Evolutionary conservation across 2,888 invertebrate genomes (phyloP).

Genomic region (Tenodera sinensis): DNA sequence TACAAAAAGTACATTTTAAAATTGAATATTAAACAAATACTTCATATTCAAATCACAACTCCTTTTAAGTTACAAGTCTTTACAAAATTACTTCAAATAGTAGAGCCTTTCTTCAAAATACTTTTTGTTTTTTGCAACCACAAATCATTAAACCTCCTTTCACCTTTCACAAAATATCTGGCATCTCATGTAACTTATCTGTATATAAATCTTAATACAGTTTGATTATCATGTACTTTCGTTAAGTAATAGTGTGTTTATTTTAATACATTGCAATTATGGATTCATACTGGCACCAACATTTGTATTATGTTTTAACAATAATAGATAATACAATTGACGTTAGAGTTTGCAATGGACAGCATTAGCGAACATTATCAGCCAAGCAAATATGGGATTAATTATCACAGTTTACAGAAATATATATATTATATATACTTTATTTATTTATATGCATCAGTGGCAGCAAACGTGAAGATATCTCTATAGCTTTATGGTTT

Average conservation of each 20-base stretch:
- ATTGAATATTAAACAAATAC: not conserved
- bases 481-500: not conserved
- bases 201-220: not conserved
- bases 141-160: not conserved
- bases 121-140: not conserved
- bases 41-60: not conserved
- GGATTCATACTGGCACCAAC: not conserved
- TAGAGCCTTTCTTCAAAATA: not conserved
- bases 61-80: not conserved
- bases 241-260: not conserved
- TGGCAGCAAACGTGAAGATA: not conserved
- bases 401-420: conserved; percentile 2
- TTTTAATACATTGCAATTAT: not conserved
- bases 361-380: not conserved
- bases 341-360: not conserved
- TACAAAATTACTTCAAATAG: not conserved
- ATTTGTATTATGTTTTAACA: not conserved
- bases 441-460: not conserved
- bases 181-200: no score
- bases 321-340: not conserved
- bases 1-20: not conserved
- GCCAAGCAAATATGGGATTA: not conserved
- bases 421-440: not conserved
- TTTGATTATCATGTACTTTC: not conserved
- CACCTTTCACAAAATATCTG: not conserved